phyloP scores from a whole-genome alignment of 1,140 invertebrate species.

The Cotesia vestalis region DNA sequence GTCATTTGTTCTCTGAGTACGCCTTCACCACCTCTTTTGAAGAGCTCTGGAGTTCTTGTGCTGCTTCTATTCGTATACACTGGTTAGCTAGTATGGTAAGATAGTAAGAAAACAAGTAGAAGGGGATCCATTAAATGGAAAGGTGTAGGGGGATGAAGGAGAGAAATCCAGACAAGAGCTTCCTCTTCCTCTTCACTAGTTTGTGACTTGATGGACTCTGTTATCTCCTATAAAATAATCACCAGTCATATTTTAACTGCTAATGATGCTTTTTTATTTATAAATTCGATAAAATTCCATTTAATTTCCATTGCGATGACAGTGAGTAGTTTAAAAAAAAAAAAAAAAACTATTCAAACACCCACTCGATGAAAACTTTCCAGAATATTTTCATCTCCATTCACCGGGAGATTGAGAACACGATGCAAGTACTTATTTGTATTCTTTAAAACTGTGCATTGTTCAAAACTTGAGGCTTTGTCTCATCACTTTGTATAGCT shows the following conservation, averaged over 20 bases:
- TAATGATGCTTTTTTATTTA: background rate
- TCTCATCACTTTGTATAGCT: too few species aligned
- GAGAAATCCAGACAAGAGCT: conserved; percentile 16
- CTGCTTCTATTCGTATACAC: background rate
- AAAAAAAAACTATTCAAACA: too few species aligned
- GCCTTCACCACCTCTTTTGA: conserved; percentile 23
- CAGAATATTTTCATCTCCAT: too few species aligned
- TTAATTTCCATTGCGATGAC: too few species aligned
- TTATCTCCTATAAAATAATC: conserved; percentile 1
- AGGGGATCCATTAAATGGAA: background rate
- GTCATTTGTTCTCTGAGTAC: background rate
- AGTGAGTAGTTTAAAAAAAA: too few species aligned
- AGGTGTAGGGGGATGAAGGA: background rate
- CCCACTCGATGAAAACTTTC: too few species aligned
- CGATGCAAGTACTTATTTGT: too few species aligned
- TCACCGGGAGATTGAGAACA: too few species aligned
- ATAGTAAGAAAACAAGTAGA: conserved; percentile 8
- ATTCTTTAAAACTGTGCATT: too few species aligned
- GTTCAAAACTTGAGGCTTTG: too few species aligned
- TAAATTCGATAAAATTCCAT: too few species aligned
- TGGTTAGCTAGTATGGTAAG: background rate
- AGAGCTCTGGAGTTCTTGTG: conserved; percentile 22
- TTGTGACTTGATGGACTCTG: conserved; percentile 2
- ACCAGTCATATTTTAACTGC: conserved; percentile 4
- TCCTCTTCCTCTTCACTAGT: background rate